Conservation (phyloP, 1,140 invertebrate genomes). For the Riptortus pedestris region DNA sequence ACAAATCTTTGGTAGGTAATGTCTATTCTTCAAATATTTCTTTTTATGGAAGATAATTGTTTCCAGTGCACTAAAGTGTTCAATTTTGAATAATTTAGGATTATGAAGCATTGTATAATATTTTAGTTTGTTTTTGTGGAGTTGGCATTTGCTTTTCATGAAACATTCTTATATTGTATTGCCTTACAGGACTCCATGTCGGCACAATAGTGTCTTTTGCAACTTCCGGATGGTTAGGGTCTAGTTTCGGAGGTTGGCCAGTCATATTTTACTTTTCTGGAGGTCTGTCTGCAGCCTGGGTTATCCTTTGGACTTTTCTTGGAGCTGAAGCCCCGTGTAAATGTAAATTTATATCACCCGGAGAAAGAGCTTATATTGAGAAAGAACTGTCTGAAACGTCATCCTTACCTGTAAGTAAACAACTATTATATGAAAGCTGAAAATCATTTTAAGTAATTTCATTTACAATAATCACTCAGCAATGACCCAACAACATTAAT, state of each 20-base stretch:
- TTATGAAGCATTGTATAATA: too few relatives aligned
- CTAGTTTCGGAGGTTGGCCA: conserved; percentile 25
- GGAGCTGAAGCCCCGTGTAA: conserved; percentile 36
- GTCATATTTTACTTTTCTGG: conserved; percentile 40
- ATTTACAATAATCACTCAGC: neutral
- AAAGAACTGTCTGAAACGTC: conserved; percentile 7
- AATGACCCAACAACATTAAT: too few relatives aligned
- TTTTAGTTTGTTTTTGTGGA: too few relatives aligned
- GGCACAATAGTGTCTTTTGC: conserved; percentile 45
- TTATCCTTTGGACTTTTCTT: conserved; percentile 33
- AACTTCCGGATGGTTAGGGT: conserved; percentile 45
- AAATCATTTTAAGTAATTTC: neutral
- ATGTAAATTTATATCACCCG: conserved; percentile 16
- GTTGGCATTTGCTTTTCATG: too few relatives aligned
- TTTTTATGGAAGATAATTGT: too few relatives aligned
- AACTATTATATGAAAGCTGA: neutral
- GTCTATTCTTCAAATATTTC: too few relatives aligned
- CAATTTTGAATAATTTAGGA: too few relatives aligned
- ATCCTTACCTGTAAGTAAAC: conserved; percentile 1
- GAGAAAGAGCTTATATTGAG: conserved; percentile 27
- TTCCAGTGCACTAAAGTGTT: too few relatives aligned
- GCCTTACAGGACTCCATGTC: conserved; percentile 34
- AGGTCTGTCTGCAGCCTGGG: conserved; percentile 34
- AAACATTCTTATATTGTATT: too few relatives aligned
- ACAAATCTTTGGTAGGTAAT: too few relatives aligned